A percentile compares a stretch with the other conserved stretches of the same genome.
Conservation (phyloP, 2,888 invertebrate genomes). For the Apomyelois bistriatella region DNA sequence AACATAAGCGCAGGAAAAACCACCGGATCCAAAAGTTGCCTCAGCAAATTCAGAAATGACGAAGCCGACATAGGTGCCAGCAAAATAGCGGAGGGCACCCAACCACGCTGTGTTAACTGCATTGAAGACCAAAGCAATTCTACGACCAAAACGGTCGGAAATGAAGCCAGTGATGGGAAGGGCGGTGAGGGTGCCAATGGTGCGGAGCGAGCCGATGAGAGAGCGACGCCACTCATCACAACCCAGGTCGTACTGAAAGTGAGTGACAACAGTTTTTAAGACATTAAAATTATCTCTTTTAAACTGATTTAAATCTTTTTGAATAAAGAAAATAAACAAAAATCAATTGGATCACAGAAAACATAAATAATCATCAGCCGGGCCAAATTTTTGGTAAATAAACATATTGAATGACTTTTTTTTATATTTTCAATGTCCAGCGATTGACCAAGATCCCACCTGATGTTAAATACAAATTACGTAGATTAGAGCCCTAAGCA, state of each 20-base stretch:
- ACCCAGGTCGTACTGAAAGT: conserved; percentile 78
- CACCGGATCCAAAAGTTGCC: conserved; percentile 82
- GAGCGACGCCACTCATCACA: conserved; percentile 85
- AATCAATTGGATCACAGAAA: too few species aligned
- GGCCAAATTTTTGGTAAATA: too few species aligned
- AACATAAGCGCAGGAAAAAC: conserved; percentile 85
- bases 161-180: conserved; percentile 84
- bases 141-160: conserved; percentile 85
- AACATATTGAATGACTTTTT: too few species aligned
- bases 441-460: too few species aligned
- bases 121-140: conserved; percentile 76
- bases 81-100: conserved; percentile 80
- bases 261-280: background rate
- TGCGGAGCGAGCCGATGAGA: conserved; percentile 85
- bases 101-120: conserved; percentile 80
- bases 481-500: too few species aligned
- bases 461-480: too few species aligned
- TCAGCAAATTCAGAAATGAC: conserved; percentile 84
- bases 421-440: too few species aligned
- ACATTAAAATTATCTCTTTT: too few species aligned
- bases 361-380: too few species aligned
- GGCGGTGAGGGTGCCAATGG: conserved; percentile 83
- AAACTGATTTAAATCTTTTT: too few species aligned
- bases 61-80: conserved; percentile 83
- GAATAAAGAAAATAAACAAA: too few species aligned